These are phyloP conservation scores for Lasioglossum oenotherae DNA, from an alignment of 2,888 invertebrate species.

Conservation along the genomic window DNA sequence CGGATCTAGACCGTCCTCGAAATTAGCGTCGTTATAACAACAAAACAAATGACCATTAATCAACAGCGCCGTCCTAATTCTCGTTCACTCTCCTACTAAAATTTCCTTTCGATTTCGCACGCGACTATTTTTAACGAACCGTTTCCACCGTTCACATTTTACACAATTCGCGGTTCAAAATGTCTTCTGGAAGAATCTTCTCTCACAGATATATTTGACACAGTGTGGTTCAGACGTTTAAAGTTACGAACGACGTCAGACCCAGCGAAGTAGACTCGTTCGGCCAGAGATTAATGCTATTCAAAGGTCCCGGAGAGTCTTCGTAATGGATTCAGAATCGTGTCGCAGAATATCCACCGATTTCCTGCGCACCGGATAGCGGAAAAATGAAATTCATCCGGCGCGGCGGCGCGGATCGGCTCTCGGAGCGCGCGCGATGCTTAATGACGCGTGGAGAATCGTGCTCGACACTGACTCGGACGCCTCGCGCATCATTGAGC, in stretches of 20 bases:
- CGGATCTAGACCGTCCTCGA: conserved; percentile 36
- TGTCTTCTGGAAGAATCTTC: background rate
- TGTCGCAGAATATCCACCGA: conserved; percentile 7
- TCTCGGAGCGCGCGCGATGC: conserved; percentile 49
- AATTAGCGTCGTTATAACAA: conserved; percentile 41
- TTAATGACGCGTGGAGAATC: conserved; percentile 75
- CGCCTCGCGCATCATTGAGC: conserved; percentile 80
- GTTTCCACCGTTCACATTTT: background rate
- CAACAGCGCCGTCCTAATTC: background rate
- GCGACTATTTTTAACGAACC: background rate
- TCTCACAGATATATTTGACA: background rate
- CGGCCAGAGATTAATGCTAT: conserved; percentile 21
- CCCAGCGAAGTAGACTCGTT: background rate
- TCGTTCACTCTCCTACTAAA: background rate
- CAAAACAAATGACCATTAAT: conserved; percentile 26
- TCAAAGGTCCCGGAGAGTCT: conserved; percentile 12
- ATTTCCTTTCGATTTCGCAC: background rate
- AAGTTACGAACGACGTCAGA: background rate
- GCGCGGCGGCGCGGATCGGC: conserved; percentile 1
- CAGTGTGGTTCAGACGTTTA: too few relatives aligned
- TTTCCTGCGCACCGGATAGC: background rate
- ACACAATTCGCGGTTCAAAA: background rate
- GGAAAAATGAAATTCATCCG: conserved; percentile 48
- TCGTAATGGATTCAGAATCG: conserved; percentile 26
- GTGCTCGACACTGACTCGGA: conserved; percentile 74